These are phyloP conservation scores for Axea sp. DNA, from an alignment of 2,888 invertebrate species.

Conservation along the genomic window DNA sequence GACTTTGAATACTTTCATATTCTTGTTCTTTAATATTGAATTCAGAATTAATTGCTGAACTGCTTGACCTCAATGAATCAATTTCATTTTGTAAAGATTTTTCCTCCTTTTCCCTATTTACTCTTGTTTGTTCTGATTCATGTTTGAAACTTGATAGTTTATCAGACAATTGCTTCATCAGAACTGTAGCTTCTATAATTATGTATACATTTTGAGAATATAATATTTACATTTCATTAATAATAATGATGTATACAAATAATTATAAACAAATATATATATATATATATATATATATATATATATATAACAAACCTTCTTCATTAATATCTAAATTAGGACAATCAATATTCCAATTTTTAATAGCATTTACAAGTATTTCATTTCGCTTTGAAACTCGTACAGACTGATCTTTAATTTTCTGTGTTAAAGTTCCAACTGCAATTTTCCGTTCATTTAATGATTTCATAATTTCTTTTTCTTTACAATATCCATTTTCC, in stretches of 20 bases:
- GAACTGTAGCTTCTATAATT: constrained; percentile 65
- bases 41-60: constrained; percentile 85
- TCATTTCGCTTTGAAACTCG: constrained; percentile 76
- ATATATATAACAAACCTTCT: constrained; percentile 67
- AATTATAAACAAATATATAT: constrained; percentile 4
- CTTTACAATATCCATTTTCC: constrained; percentile 71
- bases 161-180: constrained; percentile 66
- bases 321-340: constrained; percentile 66
- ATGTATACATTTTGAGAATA: too few species aligned
- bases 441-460: constrained; percentile 78
- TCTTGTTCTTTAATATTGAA: constrained; percentile 83
- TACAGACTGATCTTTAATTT: constrained; percentile 78
- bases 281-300: neutral
- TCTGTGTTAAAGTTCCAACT: constrained; percentile 80
- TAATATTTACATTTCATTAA: too few species aligned
- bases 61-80: constrained; percentile 81
- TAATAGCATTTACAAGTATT: constrained; percentile 74
- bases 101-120: constrained; percentile 79
- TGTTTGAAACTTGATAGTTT: constrained; percentile 69
- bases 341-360: constrained; percentile 70
- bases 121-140: constrained; percentile 69
- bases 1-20: constrained; percentile 81
- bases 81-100: constrained; percentile 81
- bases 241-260: too few species aligned
- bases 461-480: constrained; percentile 74